Evolutionary conservation across 2,113 vertebrate species (phyloP).

Genomic region (Smithornis capensis): DNA sequence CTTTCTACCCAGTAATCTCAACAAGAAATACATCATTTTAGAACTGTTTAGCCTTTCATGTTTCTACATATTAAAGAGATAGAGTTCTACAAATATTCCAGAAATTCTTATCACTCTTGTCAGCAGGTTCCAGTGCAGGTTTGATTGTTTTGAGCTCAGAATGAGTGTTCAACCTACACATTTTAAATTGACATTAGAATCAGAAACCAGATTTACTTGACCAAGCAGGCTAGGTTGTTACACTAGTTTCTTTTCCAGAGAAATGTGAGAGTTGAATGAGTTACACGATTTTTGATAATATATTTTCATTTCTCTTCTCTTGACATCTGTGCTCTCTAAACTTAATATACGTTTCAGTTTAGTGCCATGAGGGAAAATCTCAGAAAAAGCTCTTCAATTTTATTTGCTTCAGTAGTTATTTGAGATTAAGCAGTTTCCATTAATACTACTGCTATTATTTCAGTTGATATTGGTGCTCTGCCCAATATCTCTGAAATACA

Average conservation of each 20-base stretch:
- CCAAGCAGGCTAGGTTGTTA: not conserved
- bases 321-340: not conserved
- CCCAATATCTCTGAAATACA: not conserved
- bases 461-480: not conserved
- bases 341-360: not conserved
- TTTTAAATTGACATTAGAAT: not conserved
- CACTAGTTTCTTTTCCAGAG: not conserved
- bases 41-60: not conserved
- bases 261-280: not conserved
- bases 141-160: not conserved
- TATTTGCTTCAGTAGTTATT: slow-evolving; percentile 8
- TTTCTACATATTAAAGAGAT: not conserved
- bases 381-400: not conserved
- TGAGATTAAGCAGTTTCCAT: not conserved
- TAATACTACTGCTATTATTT: not conserved
- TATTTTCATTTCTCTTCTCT: not conserved
- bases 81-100: not conserved
- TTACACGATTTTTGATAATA: not conserved
- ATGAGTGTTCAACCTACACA: not conserved
- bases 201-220: not conserved
- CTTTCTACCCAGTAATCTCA: not conserved
- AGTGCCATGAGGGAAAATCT: not conserved
- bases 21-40: not conserved
- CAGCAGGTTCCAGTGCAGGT: not conserved
- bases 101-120: not conserved